Evolutionary conservation across 2,888 invertebrate species (phyloP), one percentile per base, ranked within the genome.

Genomic region (Eutolmus rufibarbis): DNA sequence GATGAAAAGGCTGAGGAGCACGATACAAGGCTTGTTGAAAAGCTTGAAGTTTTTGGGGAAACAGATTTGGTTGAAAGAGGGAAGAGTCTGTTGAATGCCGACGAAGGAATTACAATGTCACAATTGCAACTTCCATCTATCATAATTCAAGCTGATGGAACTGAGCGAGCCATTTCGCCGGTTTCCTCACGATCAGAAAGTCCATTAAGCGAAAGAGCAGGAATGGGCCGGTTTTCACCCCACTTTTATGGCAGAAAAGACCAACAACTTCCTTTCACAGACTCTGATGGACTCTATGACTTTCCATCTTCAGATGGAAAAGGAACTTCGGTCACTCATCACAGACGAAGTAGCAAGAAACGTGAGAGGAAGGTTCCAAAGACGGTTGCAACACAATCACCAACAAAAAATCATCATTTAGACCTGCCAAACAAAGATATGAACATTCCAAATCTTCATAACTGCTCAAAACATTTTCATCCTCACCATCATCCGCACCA

Each of bases 161-260:
- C 93, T 88, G 94, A 94, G 90, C 94, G 94, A 90, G 93, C 94
- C 16, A 91, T 95, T 79, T 96, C 96, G 90, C 96, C 96, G 5
- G 96, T 96, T 87, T 96, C 96, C 91, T 96, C 96, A 19, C 94
- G 96, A 89, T 96, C 96, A 90, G 96, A 96, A 91, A 96, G 96
- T 92, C 96, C 96, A 12, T 92, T 96, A 79, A 96, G 96, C 91
- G 96, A 96, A 91, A 94, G 95, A 90, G 95, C 95, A 79, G 94
- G 95, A 74, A 92, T 95, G 89, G 95, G 95, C 37, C 93, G 95
- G 87, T 96, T 96, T 92, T 95, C 96, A 3, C 95, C 96, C 0
- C 95, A 95, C 90, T 96, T 96, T 92, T 96, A 95, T 91, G 95
- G 96, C 46, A 94, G 95, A 89, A 94, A 95, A 90, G 94, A 94